Base-by-base conservation (phyloP, 2,113 vertebrate species). In the Rhinoderma darwinii region DNA sequence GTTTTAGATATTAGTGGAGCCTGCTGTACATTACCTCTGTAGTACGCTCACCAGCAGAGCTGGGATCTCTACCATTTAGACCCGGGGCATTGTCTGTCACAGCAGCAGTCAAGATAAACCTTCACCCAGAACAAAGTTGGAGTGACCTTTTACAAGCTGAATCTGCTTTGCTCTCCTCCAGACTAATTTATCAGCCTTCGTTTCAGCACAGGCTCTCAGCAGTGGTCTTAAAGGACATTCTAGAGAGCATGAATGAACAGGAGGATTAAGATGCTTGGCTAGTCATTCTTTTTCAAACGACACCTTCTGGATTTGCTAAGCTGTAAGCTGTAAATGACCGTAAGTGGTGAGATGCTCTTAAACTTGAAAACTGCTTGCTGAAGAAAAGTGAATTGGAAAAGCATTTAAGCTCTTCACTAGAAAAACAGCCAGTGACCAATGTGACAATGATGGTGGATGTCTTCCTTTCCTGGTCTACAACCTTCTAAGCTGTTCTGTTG, bases 21-120 rank as follows among this genome's bases (percentile, higher is more conserved):
- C 96, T 95, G 94, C 97, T 96, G 94, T 89, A 90, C 93, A 95
- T 98, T 97, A 98, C 97, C 96, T 95, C 96, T 93, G 89, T 92
- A 93, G 95, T 96, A 96, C 96, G 96, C 97, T 96, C 95, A 91
- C 91, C 92, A 93, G 96, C 95, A 91, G 96, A 96, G 96, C 96
- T 97, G 94, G 95, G 96, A 96, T 98, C 96, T 96, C 97, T 96
- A 96, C 97, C 94, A 94, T 92, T 95, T 95, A 95, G 96, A 92
- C 94, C 95, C 90, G 92, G 90, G 95, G 94, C 95, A 96, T 98
- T 99, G 98, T 99, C 94, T 93, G 90, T 94, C 95, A 89, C 95
- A 91, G 96, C 95, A 94, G 97, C 96, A 93, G 96, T 96, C 90
- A 93, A 97, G 97, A 98, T 98, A 99, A 99, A 98, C 96, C 97